A percentile compares a stretch with the other conserved stretches of the same genome.
Evolutionary conservation across 1,140 invertebrate species (phyloP).

Genomic region (Tenebrio molitor): DNA sequence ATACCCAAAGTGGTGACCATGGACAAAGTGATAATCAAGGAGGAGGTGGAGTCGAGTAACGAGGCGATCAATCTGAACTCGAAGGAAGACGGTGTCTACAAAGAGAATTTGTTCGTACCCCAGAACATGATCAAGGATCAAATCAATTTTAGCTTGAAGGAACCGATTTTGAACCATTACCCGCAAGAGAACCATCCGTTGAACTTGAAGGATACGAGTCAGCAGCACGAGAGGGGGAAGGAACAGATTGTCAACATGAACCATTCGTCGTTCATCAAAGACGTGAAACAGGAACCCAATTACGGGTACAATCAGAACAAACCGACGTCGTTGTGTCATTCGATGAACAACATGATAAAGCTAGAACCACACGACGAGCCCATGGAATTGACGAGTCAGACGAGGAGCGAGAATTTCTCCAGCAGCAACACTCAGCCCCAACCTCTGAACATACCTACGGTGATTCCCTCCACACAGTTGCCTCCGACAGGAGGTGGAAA

Average conservation of each 20-base stretch:
- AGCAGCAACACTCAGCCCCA: slow-evolving; percentile 57
- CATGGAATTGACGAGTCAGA: slow-evolving; percentile 68
- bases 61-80: slow-evolving; percentile 61
- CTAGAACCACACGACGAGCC: slow-evolving; percentile 72
- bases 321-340: slow-evolving; percentile 15
- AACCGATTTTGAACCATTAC: slow-evolving; percentile 57
- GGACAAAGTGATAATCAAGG: slow-evolving; percentile 72
- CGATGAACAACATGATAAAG: slow-evolving; percentile 66
- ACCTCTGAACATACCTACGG: slow-evolving; percentile 66
- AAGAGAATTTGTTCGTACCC: slow-evolving; percentile 60
- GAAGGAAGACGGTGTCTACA: slow-evolving; percentile 59
- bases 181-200: slow-evolving; percentile 54
- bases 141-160: slow-evolving; percentile 58
- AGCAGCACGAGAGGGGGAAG: slow-evolving; percentile 45
- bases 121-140: slow-evolving; percentile 59
- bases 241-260: slow-evolving; percentile 60
- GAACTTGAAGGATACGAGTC: slow-evolving; percentile 54
- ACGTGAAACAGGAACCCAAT: slow-evolving; percentile 47
- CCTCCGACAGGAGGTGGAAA: slow-evolving; percentile 56
- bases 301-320: slow-evolving; percentile 22
- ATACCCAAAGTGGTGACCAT: slow-evolving; percentile 71
- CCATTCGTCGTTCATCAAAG: slow-evolving; percentile 55
- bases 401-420: slow-evolving; percentile 61
- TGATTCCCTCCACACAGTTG: slow-evolving; percentile 62
- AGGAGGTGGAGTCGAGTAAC: slow-evolving; percentile 68